Evolutionary conservation across 2,888 invertebrate species (phyloP), one percentile per base, ranked within the genome.

Genomic region (Diaperis boleti): DNA sequence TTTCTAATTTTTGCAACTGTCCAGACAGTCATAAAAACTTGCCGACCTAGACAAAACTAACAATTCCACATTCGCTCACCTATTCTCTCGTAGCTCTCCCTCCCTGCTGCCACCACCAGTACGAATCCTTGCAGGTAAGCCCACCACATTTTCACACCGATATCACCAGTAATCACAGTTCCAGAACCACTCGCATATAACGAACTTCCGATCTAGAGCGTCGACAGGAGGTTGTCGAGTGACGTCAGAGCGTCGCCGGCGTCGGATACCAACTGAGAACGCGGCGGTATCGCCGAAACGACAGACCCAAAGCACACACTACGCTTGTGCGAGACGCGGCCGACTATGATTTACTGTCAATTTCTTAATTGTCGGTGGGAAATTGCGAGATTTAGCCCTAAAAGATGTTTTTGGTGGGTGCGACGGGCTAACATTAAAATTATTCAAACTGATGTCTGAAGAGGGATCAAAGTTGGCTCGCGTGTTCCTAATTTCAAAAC

Each of bases 31-130:
- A 20, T 33, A 5, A 26, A 26, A 6, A n/a, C n/a, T n/a, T n/a
- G n/a, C n/a, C n/a, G n/a, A n/a, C n/a, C n/a, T n/a, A n/a, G n/a
- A n/a, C n/a, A n/a, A n/a, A n/a, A n/a, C n/a, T n/a, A 22, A 22
- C 22, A 4, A 7, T 37, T 37, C 6, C 6, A 22, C 20, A 13
- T 2, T 13, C 45, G 39, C 67, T 66, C 37, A 72, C 72, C 72
- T 61, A 72, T 70, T 52, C 66, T 64, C 41, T 70, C 72, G 57
- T 70, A 69, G 33, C 57, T 55, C 15, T 72, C 71, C 18, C 72
- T 56, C 2, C 64, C 72, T 4, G 69, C 65, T 1, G 65, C 59
- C 10, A 56, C 63, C 20, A 50, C 54, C 33, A 65, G 22, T 20
- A 67, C 11, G 54, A 70, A 52, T 59, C 66, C 65, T 50, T 67